Evolutionary conservation across 2,797 vertebrate species (phyloP), one percentile per base, ranked within the genome.

Genomic region (Heteromormyrus szaboi): DNA sequence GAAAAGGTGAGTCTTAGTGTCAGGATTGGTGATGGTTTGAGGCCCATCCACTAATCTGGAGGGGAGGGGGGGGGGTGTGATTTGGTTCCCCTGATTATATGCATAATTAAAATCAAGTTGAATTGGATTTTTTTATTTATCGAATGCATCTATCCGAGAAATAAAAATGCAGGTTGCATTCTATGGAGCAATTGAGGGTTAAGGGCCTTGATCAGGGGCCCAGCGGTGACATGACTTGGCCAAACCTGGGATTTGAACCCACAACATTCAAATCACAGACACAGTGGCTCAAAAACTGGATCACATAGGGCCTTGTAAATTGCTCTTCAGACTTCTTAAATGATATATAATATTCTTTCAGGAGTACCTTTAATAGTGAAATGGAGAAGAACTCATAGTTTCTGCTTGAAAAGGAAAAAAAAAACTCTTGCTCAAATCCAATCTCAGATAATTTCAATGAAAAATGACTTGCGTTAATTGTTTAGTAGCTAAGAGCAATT

Each of bases 1-100:
- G 98, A 99, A 92, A 98, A 98, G 97, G 98, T 98, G 93, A 0
- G 93, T 90, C 9, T 12, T 65, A 9, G 12, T 14, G 33, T 8
- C 2, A 2, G 17, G 14, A 48, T 68, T 29, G 46, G 4, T 14
- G 72, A 79, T 0, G 12, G 29, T 72, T 72, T 37, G 12, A 72
- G 19, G 19, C 7, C 54, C 19, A 2, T 56, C 54, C 54, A 56
- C 54, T n/a, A 56, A 8, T n/a, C 19, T 19, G 53, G 53, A 54
- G 54, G 54, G 0, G 54, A 19, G 0, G 54, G 54, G 54, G 19
- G 53, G 2, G 7, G 46, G 2, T n/a, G 50, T n/a, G 19, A 56
- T 56, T n/a, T 56, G 53, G 19, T 19, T 19, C 12, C 2, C 68
- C 68, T 19, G 7, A 79, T 79, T 79, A 44, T 76, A 41, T 79